Conservation (phyloP, 1,140 invertebrate species). For the Parasteatoda tepidariorum region DNA sequence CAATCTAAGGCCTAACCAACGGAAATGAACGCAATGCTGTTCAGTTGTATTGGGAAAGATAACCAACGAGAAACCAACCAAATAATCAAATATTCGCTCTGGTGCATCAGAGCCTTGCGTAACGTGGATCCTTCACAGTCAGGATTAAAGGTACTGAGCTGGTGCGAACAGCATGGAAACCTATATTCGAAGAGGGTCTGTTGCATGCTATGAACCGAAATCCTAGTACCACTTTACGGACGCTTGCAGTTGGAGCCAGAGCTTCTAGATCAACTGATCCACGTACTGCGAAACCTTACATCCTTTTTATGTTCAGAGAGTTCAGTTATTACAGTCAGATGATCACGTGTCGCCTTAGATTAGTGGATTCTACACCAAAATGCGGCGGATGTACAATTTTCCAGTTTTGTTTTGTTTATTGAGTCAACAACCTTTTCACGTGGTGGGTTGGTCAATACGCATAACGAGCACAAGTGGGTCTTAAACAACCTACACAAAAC, state of each 20-base stretch:
- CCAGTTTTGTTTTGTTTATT: background rate
- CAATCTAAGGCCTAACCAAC: background rate
- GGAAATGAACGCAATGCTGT: background rate
- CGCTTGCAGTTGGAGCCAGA: background rate
- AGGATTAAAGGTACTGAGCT: background rate
- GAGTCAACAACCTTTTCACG: background rate
- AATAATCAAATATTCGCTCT: background rate
- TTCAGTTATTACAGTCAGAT: background rate
- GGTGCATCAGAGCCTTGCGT: background rate
- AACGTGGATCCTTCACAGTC: background rate
- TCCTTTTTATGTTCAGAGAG: background rate
- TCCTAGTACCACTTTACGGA: background rate
- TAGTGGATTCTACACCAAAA: background rate
- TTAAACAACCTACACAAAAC: background rate
- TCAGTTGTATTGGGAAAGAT: background rate
- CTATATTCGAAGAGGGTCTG: background rate
- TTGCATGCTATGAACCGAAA: background rate
- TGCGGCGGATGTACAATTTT: background rate
- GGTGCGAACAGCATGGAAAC: background rate
- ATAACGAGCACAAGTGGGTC: background rate
- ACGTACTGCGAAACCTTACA: background rate
- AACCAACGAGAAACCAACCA: background rate
- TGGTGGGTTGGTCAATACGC: background rate
- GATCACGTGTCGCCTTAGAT: background rate
- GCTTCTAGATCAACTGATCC: background rate